phyloP scores from a whole-genome alignment of 2,113 vertebrate species.

The Astatotilapia flaviijosephi region DNA sequence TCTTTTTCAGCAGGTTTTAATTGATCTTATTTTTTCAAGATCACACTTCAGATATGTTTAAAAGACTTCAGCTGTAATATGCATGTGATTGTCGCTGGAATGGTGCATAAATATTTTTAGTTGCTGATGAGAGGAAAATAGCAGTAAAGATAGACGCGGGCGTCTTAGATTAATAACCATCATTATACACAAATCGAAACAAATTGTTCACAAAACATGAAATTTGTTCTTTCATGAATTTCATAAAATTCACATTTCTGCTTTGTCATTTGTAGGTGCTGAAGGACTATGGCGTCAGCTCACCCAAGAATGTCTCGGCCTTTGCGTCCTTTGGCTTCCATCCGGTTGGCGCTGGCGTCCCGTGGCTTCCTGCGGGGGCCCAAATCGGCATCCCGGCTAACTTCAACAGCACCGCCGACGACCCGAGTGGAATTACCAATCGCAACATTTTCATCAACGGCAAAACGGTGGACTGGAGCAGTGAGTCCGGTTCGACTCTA shows the following conservation, averaged over 20 bases:
- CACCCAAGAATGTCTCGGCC: constrained; percentile 64
- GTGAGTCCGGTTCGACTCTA: constrained; percentile 66
- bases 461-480: constrained; percentile 79
- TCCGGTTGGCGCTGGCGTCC: constrained; percentile 83
- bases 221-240: neutral
- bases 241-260: neutral
- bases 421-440: constrained; percentile 68
- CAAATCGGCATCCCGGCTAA: constrained; percentile 84
- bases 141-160: neutral
- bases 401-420: constrained; percentile 73
- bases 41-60: neutral
- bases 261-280: constrained; percentile 63
- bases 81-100: neutral
- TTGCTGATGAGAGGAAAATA: neutral
- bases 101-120: neutral
- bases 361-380: constrained; percentile 79
- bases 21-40: neutral
- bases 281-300: constrained; percentile 65
- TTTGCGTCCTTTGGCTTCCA: constrained; percentile 88
- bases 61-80: neutral
- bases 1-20: constrained; percentile 71
- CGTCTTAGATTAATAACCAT: neutral
- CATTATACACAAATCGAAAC: neutral
- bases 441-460: constrained; percentile 77
- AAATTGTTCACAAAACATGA: neutral